These are phyloP conservation scores for Bombus turneri DNA, from an alignment of 1,140 invertebrate species.

Conservation along the genomic window DNA sequence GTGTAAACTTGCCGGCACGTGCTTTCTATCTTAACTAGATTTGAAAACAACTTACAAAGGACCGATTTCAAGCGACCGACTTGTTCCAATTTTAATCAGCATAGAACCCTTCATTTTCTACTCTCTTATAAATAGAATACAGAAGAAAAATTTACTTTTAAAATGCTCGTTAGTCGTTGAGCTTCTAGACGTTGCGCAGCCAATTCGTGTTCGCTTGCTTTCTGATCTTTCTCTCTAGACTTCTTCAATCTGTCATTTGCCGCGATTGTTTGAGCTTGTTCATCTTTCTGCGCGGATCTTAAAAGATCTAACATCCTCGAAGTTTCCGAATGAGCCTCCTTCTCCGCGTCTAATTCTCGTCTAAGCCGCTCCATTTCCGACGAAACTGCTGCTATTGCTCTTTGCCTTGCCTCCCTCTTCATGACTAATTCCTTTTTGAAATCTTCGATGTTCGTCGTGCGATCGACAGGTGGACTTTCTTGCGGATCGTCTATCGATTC, in stretches of 20 bases:
- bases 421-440: conserved; percentile 79
- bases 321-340: conserved; percentile 79
- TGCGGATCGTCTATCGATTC: conserved; percentile 29
- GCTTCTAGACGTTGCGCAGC: conserved; percentile 62
- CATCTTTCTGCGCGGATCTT: conserved; percentile 64
- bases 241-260: conserved; percentile 26
- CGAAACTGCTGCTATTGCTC: conserved; percentile 80
- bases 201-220: conserved; percentile 57
- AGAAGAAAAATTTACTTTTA: conserved; percentile 69
- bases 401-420: conserved; percentile 79
- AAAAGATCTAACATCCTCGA: conserved; percentile 73
- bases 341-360: conserved; percentile 78
- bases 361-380: conserved; percentile 80
- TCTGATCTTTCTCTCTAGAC: conserved; percentile 44
- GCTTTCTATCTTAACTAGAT: neutral
- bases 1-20: neutral
- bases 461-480: conserved; percentile 1
- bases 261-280: conserved; percentile 43
- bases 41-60: neutral
- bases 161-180: conserved; percentile 67
- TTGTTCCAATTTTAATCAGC: neutral
- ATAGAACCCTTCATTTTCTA: neutral
- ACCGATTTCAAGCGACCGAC: no score
- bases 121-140: neutral
- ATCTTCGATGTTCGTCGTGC: conserved; percentile 68